Evolutionary conservation across 2,797 vertebrate species (phyloP), one percentile per base, ranked within the genome.

Genomic region (Jordanella pulchra): DNA sequence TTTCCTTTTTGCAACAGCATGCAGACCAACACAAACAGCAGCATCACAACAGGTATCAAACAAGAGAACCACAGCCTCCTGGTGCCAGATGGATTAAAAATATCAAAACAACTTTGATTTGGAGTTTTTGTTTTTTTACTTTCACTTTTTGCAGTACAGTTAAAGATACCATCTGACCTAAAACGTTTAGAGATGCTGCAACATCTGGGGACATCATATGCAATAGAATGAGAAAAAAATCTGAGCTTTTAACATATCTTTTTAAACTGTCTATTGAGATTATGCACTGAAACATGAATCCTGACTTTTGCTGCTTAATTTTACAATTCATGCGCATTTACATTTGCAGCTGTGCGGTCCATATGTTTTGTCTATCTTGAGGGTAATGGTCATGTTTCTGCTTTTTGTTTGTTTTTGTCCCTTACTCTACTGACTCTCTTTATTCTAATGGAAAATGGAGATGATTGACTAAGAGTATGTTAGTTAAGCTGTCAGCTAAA

Each of bases 401-500:
- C 86, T 81, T 89, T 90, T 87, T 86, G 83, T 75, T 84, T 75
- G 66, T 66, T 73, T 88, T 83, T 75, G 69, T 77, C 77, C 75
- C 55, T 77, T 66, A 80, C 68, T 65, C 66, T 84, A 77, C 30
- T 55, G 77, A 86, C 89, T 91, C 88, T 90, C 83, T 89, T 78
- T 92, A 90, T 92, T 93, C 87, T 91, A 92, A 89, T 90, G 78
- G 69, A 78, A 82, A 82, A 86, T 81, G 56, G 85, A 82, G 67
- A 74, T 79, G 85, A 88, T 75, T 85, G 84, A 87, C 89, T 89
- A 76, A 88, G 79, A 81, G 84, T 58, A 56, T 71, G 86, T 89
- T 92, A 90, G 92, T 87, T 76, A 89, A n/a, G 85, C 90, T 91
- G 90, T 89, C 90, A 87, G 45, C 93, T 90, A 93, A 87, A 75